Percentiles rank a stretch among this genome's conserved stretches.
These are phyloP conservation scores for Cosmia trapezina DNA, from an alignment of 2,888 invertebrate genomes.

Conservation along the genomic window DNA sequence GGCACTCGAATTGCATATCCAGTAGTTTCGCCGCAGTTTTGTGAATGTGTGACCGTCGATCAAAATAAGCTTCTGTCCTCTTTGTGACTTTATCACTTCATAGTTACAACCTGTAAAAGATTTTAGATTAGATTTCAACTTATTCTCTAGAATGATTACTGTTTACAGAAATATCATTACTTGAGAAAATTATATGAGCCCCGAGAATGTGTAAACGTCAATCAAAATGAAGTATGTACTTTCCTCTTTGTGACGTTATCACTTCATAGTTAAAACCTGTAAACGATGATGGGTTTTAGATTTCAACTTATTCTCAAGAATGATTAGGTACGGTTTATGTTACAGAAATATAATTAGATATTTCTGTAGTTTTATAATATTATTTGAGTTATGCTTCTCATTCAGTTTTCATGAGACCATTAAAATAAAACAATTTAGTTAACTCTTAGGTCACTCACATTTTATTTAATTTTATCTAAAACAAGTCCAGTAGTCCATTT, in stretches of 20 bases:
- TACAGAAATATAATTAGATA: not conserved
- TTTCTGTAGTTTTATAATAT: not conserved
- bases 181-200: too few relatives aligned
- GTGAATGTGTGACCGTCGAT: conserved; percentile 68
- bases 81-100: not conserved
- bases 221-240: conserved; percentile 61
- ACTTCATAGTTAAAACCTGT: conserved; percentile 41
- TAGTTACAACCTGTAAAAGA: conserved; percentile 27
- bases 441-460: not conserved
- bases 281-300: conserved; percentile 9
- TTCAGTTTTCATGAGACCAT: not conserved
- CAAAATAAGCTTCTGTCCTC: conserved; percentile 47
- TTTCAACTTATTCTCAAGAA: not conserved
- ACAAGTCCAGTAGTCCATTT: not conserved
- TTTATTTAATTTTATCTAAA: not conserved
- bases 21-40: conserved; percentile 16
- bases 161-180: not conserved
- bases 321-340: not conserved
- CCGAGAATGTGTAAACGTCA: conserved; percentile 69
- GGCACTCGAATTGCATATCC: conserved; percentile 61
- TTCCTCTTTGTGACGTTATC: conserved; percentile 42
- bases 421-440: conserved; percentile 8
- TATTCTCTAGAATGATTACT: not conserved
- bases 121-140: not conserved
- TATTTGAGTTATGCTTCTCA: not conserved